Percentiles rank a stretch among this genome's conserved stretches.
Evolutionary conservation across 1,140 invertebrate genomes (phyloP).

Genomic region (Hermetia illucens): DNA sequence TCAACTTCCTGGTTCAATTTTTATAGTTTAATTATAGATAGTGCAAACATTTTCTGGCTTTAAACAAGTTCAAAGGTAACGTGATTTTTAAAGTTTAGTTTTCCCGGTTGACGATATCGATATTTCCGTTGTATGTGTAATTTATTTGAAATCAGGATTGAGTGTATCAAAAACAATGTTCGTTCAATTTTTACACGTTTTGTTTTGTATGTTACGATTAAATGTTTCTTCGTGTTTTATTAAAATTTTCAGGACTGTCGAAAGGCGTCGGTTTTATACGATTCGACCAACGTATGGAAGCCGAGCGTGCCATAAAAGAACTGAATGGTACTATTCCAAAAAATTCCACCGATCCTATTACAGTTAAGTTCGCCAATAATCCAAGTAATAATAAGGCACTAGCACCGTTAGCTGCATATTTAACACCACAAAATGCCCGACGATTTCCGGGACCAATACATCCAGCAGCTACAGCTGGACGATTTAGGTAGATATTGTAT

Average conservation of each 20-base stretch:
- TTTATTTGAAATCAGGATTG: slow-evolving; percentile 9
- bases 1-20: no score
- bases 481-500: slow-evolving; percentile 63
- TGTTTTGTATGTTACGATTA: slow-evolving; percentile 17
- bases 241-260: slow-evolving; percentile 71
- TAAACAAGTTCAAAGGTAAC: no score
- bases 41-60: no score
- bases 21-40: no score
- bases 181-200: slow-evolving; percentile 20
- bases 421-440: slow-evolving; percentile 61
- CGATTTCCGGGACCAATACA: slow-evolving; percentile 67
- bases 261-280: slow-evolving; percentile 99
- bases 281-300: slow-evolving; percentile 95
- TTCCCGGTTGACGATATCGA: no score
- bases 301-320: slow-evolving; percentile 94
- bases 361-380: slow-evolving; percentile 99
- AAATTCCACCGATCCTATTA: slow-evolving; percentile 91
- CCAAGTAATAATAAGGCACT: slow-evolving; percentile 90
- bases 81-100: no score
- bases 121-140: no score
- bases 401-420: slow-evolving; percentile 82
- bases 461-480: slow-evolving; percentile 40
- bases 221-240: slow-evolving; percentile 8
- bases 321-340: slow-evolving; percentile 94
- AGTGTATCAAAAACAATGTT: slow-evolving; percentile 16